Conservation (phyloP, 2,113 vertebrate genomes). For the Vulpes ferrilata region DNA sequence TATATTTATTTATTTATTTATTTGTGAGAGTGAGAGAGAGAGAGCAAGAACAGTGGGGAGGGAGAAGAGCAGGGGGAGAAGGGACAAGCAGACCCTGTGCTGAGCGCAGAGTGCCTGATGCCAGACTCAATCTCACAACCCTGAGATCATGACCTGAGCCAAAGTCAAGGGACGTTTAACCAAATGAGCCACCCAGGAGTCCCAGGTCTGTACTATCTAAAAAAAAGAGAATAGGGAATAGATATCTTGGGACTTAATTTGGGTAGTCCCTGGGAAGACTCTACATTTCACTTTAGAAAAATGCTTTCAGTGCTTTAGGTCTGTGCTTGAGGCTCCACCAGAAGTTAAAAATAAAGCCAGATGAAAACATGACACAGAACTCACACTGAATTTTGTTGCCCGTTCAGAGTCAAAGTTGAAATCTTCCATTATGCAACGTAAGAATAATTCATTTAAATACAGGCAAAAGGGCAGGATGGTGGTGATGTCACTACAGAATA, state of each 20-base stretch:
- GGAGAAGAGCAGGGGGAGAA: neutral
- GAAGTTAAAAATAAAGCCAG: neutral
- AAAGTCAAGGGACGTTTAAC: neutral
- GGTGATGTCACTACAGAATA: constrained; percentile 48
- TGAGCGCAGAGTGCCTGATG: neutral
- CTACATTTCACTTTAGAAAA: neutral
- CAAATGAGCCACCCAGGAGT: neutral
- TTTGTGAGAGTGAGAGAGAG: neutral
- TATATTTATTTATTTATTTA: neutral
- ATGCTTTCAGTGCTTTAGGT: neutral
- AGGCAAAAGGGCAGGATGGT: neutral
- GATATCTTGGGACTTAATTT: neutral
- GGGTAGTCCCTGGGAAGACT: neutral
- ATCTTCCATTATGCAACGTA: constrained; percentile 13
- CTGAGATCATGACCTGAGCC: neutral
- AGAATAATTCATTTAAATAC: neutral
- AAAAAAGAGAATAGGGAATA: neutral
- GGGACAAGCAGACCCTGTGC: neutral
- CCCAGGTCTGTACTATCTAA: neutral
- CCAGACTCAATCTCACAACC: neutral
- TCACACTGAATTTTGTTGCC: neutral
- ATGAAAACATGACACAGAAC: neutral
- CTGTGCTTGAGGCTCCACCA: neutral
- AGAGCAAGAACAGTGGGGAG: no score
- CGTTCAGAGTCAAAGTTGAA: neutral